phyloP scores from a whole-genome alignment of 2,888 invertebrate genomes.

The Trissoscelio sp. region DNA sequence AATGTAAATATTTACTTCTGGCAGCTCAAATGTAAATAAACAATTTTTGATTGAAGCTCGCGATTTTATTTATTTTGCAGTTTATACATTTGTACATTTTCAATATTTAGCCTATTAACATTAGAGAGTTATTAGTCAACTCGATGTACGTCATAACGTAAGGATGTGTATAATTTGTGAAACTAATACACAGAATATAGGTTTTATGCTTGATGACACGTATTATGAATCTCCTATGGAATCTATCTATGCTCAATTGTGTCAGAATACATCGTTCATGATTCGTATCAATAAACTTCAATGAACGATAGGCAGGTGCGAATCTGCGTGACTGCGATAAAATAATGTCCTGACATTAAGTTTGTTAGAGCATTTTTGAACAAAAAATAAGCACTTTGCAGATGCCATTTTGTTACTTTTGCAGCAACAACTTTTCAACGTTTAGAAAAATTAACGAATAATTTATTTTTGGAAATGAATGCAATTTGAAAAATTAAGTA shows the following conservation, averaged over 20 bases:
- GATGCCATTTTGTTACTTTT: too few species aligned
- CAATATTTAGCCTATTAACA: too few species aligned
- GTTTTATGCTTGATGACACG: slow-evolving; percentile 33
- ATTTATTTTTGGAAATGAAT: too few species aligned
- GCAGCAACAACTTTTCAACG: too few species aligned
- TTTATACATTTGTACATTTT: too few species aligned
- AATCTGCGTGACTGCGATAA: slow-evolving; percentile 10
- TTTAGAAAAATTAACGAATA: too few species aligned
- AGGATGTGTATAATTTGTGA: slow-evolving; percentile 15
- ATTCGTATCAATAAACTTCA: slow-evolving; percentile 37
- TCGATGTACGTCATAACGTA: slow-evolving; percentile 7
- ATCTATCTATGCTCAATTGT: slow-evolving; percentile 16
- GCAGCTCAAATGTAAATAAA: too few species aligned
- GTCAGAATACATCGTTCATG: slow-evolving; percentile 7
- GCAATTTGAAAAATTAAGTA: too few species aligned
- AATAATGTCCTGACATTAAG: slow-evolving; percentile 8
- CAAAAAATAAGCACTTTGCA: too few species aligned
- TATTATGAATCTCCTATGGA: slow-evolving; percentile 22
- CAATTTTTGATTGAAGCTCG: too few species aligned
- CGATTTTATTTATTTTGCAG: too few species aligned
- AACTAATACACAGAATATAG: slow-evolving; percentile 1
- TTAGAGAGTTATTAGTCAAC: not conserved
- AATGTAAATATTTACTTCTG: too few species aligned
- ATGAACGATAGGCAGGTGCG: slow-evolving; percentile 4
- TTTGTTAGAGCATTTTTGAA: slow-evolving; percentile 18